Evolutionary conservation across 2,797 vertebrate genomes (phyloP).

Genomic region (Spea hammondii): DNA sequence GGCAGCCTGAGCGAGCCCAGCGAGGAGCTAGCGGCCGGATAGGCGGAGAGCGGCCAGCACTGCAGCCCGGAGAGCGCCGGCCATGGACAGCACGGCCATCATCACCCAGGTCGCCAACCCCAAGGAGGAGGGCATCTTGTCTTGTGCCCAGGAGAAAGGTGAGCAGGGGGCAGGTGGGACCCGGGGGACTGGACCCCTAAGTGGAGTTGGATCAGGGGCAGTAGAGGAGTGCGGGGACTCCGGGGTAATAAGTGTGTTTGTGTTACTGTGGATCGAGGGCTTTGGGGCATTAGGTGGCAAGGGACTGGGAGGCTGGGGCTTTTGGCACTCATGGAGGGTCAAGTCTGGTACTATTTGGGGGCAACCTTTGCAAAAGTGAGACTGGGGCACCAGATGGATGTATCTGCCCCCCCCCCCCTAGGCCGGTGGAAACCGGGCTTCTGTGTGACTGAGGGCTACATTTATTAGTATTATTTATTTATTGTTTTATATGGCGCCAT

Average conservation of each 20-base stretch:
- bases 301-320: neutral
- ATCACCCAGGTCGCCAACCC: conserved; percentile 99
- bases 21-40: conserved; percentile 55
- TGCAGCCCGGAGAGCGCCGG: conserved; percentile 47
- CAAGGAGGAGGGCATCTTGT: conserved; percentile 93
- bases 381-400: too few relatives aligned
- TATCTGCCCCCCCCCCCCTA: too few relatives aligned
- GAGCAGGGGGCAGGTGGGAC: conserved; percentile 44
- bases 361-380: too few relatives aligned
- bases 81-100: conserved; percentile 99
- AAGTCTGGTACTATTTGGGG: too few relatives aligned
- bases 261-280: too few relatives aligned
- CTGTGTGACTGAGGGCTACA: too few relatives aligned
- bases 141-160: conserved; percentile 74
- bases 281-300: neutral
- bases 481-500: too few relatives aligned
- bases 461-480: too few relatives aligned
- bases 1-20: conserved; percentile 56
- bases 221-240: neutral
- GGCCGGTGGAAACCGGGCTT: too few relatives aligned
- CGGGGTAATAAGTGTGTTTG: too few relatives aligned
- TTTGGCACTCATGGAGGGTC: too few relatives aligned
- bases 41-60: conserved; percentile 47
- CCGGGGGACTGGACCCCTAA: neutral
- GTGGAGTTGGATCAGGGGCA: neutral